Percentiles rank a stretch among this genome's conserved stretches.
These are phyloP conservation scores for Fundulus diaphanus DNA, from an alignment of 2,797 vertebrate genomes.

Conservation along the genomic window DNA sequence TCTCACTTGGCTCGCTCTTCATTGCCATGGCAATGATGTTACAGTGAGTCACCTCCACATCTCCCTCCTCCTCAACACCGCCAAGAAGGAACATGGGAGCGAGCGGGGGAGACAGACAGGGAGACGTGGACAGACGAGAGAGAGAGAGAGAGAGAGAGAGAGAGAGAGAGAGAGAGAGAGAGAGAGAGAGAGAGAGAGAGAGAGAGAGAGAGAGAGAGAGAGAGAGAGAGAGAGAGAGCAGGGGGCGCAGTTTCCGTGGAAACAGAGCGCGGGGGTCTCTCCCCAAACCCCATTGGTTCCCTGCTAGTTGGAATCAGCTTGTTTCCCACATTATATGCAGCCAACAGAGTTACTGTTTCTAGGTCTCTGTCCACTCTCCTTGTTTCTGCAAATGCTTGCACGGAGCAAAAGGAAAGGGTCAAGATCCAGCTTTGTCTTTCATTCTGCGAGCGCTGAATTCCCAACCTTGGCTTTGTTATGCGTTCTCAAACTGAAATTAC, in stretches of 20 bases:
- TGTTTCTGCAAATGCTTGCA: conserved; percentile 8
- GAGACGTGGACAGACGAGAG: conserved; percentile 36
- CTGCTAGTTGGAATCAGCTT: conserved; percentile 72
- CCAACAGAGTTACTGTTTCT: conserved; percentile 60
- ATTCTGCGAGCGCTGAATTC: neutral
- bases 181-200: conserved; percentile 46
- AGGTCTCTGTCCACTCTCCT: conserved; percentile 50
- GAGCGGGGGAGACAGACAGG: conserved; percentile 42
- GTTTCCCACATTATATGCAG: conserved; percentile 63
- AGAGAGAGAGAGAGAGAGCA: conserved; percentile 31
- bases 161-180: conserved; percentile 12
- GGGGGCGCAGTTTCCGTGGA: conserved; percentile 77
- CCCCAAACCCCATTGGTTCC: conserved; percentile 74
- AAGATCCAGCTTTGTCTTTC: conserved; percentile 21
- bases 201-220: conserved; percentile 36
- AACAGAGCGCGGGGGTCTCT: conserved; percentile 77
- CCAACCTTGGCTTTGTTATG: neutral
- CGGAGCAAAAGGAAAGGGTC: conserved; percentile 1
- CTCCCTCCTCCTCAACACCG: conserved; percentile 70
- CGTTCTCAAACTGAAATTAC: neutral
- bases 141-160: conserved; percentile 18
- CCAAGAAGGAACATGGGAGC: conserved; percentile 68
- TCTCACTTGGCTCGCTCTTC: conserved; percentile 59
- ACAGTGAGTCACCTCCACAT: conserved; percentile 80
- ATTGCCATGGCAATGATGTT: conserved; percentile 83